Evolutionary conservation across 2,113 vertebrate species (phyloP).

Genomic region (Thomomys bottae): DNA sequence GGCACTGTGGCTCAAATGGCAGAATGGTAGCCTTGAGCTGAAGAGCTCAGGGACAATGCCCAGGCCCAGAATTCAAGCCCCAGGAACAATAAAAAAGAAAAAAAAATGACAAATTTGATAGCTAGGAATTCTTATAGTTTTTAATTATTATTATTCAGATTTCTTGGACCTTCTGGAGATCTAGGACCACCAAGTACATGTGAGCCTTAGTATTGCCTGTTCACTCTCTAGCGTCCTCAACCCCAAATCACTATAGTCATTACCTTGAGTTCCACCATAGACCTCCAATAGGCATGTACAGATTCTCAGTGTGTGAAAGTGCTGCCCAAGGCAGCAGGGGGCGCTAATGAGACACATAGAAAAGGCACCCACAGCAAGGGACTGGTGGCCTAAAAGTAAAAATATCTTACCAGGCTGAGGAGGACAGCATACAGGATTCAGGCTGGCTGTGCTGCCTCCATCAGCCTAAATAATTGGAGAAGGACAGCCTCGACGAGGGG

Average conservation of each 20-base stretch:
- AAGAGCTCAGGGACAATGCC: too few species aligned
- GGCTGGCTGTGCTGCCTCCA: not conserved
- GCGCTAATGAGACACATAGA: not conserved
- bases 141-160: too few species aligned
- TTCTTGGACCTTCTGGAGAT: not conserved
- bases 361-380: rapidly evolving
- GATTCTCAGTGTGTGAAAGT: not conserved
- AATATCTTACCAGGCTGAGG: not conserved
- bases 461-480: not conserved
- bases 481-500: not conserved
- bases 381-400: rapidly evolving
- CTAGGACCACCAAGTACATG: not conserved
- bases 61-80: too few species aligned
- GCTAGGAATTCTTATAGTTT: not conserved
- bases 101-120: not conserved
- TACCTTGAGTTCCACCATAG: too few species aligned
- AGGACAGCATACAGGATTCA: not conserved
- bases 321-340: not conserved
- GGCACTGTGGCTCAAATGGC: too few species aligned
- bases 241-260: rapidly evolving
- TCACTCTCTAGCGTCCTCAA: not conserved
- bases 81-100: too few species aligned
- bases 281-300: not conserved
- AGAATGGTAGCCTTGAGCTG: too few species aligned
- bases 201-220: too few species aligned